These are phyloP conservation scores for Oxyscelio sp. DNA, from an alignment of 2,888 invertebrate species.

Conservation along the genomic window DNA sequence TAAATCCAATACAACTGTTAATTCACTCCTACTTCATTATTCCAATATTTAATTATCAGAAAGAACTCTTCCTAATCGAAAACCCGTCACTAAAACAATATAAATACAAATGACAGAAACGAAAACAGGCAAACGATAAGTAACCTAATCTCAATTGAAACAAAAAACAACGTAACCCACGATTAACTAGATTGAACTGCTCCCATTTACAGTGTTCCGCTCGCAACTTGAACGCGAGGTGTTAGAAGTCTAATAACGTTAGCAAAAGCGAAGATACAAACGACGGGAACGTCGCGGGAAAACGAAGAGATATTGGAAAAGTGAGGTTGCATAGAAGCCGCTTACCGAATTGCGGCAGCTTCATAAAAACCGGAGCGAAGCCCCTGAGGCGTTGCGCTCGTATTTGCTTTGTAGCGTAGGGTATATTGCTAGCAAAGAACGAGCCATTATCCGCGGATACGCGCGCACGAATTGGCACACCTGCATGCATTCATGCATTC, in stretches of 20 bases:
- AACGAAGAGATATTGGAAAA: slow-evolving; percentile 51
- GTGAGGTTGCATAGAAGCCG: slow-evolving; percentile 55
- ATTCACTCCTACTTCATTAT: too few species aligned
- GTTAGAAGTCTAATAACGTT: slow-evolving; percentile 34
- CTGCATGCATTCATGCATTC: slow-evolving; percentile 53
- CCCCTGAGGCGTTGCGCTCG: slow-evolving; percentile 58
- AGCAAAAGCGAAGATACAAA: slow-evolving; percentile 37
- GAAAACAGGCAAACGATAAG: too few species aligned
- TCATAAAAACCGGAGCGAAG: slow-evolving; percentile 62
- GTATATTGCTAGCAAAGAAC: slow-evolving; percentile 61
- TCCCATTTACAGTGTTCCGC: background rate
- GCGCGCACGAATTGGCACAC: slow-evolving; percentile 67
- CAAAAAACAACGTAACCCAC: slow-evolving; percentile 22
- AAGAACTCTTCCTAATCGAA: too few species aligned
- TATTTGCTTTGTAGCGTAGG: slow-evolving; percentile 64
- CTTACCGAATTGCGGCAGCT: slow-evolving; percentile 63
- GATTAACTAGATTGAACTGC: slow-evolving; percentile 24
- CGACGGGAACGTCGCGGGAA: slow-evolving; percentile 40
- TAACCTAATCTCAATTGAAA: background rate
- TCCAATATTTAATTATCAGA: too few species aligned
- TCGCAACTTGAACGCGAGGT: background rate
- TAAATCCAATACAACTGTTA: too few species aligned
- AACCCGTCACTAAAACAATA: too few species aligned
- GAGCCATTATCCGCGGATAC: slow-evolving; percentile 75
- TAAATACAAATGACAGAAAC: too few species aligned